Conservation (phyloP, 2,888 invertebrate species). For the Ormyrus pomaceus region DNA sequence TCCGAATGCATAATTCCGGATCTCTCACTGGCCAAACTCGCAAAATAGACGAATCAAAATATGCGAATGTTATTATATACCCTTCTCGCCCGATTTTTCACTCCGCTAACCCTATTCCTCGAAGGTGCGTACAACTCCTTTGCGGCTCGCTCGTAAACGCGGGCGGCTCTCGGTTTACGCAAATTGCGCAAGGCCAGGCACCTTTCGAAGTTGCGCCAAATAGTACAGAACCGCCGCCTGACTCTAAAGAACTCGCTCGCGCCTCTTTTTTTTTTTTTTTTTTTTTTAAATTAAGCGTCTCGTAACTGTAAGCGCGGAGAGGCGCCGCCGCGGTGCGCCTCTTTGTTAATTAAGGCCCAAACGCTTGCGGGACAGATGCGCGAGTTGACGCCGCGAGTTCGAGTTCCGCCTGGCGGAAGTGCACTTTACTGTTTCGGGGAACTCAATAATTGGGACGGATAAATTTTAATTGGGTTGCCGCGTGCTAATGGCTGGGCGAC, state of each 20-base stretch:
- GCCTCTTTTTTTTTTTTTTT: background rate
- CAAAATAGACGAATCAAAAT: constrained; percentile 19
- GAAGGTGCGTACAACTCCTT: background rate
- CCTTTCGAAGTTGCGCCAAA: constrained; percentile 30
- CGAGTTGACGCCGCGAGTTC: background rate
- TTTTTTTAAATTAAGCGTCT: background rate
- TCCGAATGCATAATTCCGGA: no score
- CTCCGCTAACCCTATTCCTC: constrained; percentile 37
- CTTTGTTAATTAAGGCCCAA: constrained; percentile 1
- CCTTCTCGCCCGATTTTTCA: constrained; percentile 33
- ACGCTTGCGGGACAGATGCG: background rate
- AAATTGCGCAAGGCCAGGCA: constrained; percentile 35
- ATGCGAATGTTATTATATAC: background rate
- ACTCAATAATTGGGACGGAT: background rate
- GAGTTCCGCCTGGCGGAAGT: no score
- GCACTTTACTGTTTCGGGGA: background rate
- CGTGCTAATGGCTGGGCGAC: no score
- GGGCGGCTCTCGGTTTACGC: constrained; percentile 9
- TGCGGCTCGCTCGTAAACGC: constrained; percentile 22
- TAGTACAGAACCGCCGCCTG: constrained; percentile 9
- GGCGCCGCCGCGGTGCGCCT: background rate
- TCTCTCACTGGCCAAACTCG: background rate
- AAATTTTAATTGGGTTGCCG: background rate
- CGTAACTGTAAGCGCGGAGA: background rate
- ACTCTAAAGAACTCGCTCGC: background rate